phyloP scores from a whole-genome alignment of 1,140 invertebrate genomes.

The Diuraphis noxia region DNA sequence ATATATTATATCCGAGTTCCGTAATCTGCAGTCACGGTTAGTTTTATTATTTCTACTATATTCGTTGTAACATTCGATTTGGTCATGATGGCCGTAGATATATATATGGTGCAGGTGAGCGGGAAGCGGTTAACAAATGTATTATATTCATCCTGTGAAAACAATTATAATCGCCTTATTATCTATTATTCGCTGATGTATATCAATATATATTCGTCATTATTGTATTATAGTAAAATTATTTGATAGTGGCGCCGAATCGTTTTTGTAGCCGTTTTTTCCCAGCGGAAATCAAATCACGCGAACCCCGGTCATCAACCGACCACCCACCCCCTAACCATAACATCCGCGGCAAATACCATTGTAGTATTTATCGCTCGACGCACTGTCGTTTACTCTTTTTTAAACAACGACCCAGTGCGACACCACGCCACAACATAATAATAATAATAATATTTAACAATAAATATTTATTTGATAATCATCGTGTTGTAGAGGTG shows the following conservation, averaged over 20 bases:
- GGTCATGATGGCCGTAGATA: neutral
- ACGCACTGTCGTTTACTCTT: neutral
- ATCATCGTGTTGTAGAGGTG: slow-evolving; percentile 47
- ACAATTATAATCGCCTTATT: neutral
- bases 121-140: too few relatives aligned
- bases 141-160: neutral
- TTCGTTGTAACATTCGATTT: neutral
- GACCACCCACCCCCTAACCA: neutral
- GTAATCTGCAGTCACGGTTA: neutral
- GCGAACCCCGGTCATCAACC: neutral
- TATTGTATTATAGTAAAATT: neutral
- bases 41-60: neutral
- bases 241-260: neutral
- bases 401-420: neutral
- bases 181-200: neutral
- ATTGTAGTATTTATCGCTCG: neutral
- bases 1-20: too few relatives aligned
- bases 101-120: too few relatives aligned
- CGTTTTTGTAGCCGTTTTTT: slow-evolving; percentile 18
- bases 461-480: slow-evolving; percentile 47
- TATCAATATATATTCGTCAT: neutral
- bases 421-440: neutral
- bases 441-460: slow-evolving; percentile 50
- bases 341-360: neutral
- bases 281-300: slow-evolving; percentile 31